Conservation (phyloP, 2,797 vertebrate genomes). For the Hephaestus fuliginosus region DNA sequence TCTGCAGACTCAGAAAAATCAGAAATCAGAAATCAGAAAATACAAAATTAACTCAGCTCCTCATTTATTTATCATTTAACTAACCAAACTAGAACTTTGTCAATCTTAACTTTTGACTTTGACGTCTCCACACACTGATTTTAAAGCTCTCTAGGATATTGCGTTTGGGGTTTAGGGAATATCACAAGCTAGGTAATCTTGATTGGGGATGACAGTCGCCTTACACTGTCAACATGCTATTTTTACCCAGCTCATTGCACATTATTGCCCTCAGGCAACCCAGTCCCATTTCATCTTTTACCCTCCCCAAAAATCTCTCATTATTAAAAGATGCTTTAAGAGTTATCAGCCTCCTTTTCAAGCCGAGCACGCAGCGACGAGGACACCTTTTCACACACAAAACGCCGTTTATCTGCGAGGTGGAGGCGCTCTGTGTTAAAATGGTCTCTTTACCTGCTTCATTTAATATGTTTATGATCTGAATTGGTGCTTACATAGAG, state of each 20-base stretch:
- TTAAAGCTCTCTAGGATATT: conserved; percentile 66
- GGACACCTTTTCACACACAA: neutral
- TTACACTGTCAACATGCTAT: conserved; percentile 74
- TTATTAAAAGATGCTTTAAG: conserved; percentile 56
- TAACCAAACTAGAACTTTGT: conserved; percentile 7
- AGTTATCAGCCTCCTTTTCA: conserved; percentile 31
- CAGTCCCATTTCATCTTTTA: conserved; percentile 50
- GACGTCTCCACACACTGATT: conserved; percentile 42
- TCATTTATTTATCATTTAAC: neutral
- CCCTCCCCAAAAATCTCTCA: conserved; percentile 32
- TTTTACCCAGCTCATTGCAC: conserved; percentile 73
- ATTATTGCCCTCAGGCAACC: conserved; percentile 59
- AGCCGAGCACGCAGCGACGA: neutral
- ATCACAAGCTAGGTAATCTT: conserved; percentile 66
- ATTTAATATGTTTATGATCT: no score
- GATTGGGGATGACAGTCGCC: conserved; percentile 73
- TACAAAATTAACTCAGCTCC: neutral
- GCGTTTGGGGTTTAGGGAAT: conserved; percentile 66
- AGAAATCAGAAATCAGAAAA: no score
- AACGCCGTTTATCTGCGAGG: neutral
- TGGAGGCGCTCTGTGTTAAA: neutral
- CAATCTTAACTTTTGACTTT: conserved; percentile 43
- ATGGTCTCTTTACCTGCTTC: neutral
- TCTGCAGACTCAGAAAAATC: neutral
- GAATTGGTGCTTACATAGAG: no score